These are phyloP conservation scores for Mizuhopecten yessoensis DNA, from an alignment of 1,140 invertebrate species.

Conservation along the genomic window DNA sequence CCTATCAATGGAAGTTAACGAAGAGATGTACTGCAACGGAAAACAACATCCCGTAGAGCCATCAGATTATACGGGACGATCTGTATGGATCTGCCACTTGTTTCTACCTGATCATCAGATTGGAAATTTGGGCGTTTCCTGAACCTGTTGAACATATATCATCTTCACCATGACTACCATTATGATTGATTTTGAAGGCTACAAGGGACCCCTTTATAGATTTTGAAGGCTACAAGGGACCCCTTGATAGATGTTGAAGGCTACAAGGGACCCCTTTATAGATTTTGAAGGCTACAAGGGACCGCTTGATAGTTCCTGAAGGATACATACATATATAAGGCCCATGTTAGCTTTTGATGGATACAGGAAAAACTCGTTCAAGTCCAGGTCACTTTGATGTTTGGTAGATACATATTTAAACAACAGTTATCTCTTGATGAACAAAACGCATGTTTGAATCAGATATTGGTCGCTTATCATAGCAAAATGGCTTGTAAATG, in stretches of 20 bases:
- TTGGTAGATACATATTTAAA: background rate
- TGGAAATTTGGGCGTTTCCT: background rate
- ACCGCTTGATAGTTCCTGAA: background rate
- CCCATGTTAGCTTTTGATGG: background rate
- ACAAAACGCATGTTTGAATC: slow-evolving; percentile 22
- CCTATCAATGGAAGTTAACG: background rate
- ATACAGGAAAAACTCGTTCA: slow-evolving; percentile 31
- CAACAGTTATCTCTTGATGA: slow-evolving; percentile 19
- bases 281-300: background rate
- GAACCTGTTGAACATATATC: slow-evolving; percentile 33
- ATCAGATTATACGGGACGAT: background rate
- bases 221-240: background rate
- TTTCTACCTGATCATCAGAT: background rate
- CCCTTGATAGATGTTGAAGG: slow-evolving; percentile 15
- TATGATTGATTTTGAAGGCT: slow-evolving; percentile 34
- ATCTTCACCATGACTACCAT: background rate
- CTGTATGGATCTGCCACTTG: background rate
- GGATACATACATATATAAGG: too few relatives aligned
- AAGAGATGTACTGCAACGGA: background rate
- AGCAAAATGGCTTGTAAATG: background rate
- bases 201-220: background rate
- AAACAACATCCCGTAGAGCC: background rate
- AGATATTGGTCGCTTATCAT: background rate
- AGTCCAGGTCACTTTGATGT: slow-evolving; percentile 23
- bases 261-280: background rate